Base-by-base conservation (phyloP, 2,113 vertebrate genomes). In the Crotophaga sulcirostris region DNA sequence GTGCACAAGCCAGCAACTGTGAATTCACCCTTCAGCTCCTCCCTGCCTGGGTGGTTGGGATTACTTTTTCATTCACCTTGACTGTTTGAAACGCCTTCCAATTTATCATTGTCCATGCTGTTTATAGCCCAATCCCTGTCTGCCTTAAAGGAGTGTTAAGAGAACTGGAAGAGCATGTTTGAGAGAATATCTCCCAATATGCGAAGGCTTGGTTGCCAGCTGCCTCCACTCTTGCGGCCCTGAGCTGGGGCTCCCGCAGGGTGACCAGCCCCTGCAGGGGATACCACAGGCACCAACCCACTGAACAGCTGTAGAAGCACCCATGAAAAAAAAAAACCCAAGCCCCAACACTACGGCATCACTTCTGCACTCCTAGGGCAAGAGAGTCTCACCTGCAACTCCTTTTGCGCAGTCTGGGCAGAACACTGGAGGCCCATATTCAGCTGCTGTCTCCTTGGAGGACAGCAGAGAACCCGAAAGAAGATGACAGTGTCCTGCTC, bases 161-260 rank as follows among this genome's bases (percentile, higher is more conserved):
- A 26, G 47, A 67, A n/a, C 16, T 19, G 38, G 36, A 56, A 28
- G 18, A 25, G 13, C 4, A 0, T 19, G 5, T 24, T 16, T 56
- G 28, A 16, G 60, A n/a, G 55, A 38, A 42, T 45, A 54, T 38
- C 26, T 34, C 28, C 29, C 1, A 2, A 29, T n/a, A n/a, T 1
- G 2, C 1, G 0, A 36, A 13, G 40, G 8, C 21, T 38, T 72
- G 1, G 58, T 42, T 36, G 26, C 20, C 2, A 1, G 10, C 4
- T 23, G 47, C 21, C 45, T 47, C 45, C 45, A 51, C 36, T 13
- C 64, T 64, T 16, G 6, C 1, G 1, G 13, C n/a, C 29, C 29
- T 13, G 29, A 47, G 38, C 6, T 1, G 2, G 29, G 31, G 21
- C 34, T 49, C 28, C 36, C 1, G 1, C 10, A 6, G 29, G 25